Evolutionary conservation across 2,113 vertebrate genomes (phyloP).

Genomic region (Notothenia coriiceps): DNA sequence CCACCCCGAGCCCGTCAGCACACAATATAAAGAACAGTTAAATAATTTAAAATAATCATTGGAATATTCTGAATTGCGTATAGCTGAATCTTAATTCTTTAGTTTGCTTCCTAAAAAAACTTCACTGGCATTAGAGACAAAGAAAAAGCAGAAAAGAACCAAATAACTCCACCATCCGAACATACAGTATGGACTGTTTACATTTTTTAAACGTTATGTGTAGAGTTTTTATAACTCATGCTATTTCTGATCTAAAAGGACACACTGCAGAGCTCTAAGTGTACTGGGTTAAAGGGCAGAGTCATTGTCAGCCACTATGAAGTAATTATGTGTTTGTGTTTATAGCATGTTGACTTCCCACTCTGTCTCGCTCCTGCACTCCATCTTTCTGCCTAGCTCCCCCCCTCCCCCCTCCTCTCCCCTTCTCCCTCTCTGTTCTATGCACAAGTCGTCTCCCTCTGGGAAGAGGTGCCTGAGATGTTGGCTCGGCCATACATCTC

Average conservation of each 20-base stretch:
- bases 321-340: slow-evolving; percentile 88
- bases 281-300: slow-evolving; percentile 79
- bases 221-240: slow-evolving; percentile 35
- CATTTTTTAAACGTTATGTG: slow-evolving; percentile 26
- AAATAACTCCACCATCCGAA: slow-evolving; percentile 8
- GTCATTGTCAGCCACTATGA: slow-evolving; percentile 80
- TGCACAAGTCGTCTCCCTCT: slow-evolving; percentile 86
- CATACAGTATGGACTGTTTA: slow-evolving; percentile 23
- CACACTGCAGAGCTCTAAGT: slow-evolving; percentile 63
- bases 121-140: slow-evolving; percentile 9
- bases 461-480: slow-evolving; percentile 92
- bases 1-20: background rate
- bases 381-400: slow-evolving; percentile 73
- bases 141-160: background rate
- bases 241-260: slow-evolving; percentile 53
- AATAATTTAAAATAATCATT: background rate
- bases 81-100: background rate
- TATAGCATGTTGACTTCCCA: slow-evolving; percentile 82
- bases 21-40: slow-evolving; percentile 18
- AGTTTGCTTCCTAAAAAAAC: slow-evolving; percentile 3
- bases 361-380: slow-evolving; percentile 76
- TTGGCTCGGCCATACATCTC: slow-evolving; percentile 95
- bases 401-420: slow-evolving; percentile 35
- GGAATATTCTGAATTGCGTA: background rate
- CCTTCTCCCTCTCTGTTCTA: slow-evolving; percentile 78